Conservation (phyloP, 1,140 invertebrate species). For the Hyles euphorbiae region DNA sequence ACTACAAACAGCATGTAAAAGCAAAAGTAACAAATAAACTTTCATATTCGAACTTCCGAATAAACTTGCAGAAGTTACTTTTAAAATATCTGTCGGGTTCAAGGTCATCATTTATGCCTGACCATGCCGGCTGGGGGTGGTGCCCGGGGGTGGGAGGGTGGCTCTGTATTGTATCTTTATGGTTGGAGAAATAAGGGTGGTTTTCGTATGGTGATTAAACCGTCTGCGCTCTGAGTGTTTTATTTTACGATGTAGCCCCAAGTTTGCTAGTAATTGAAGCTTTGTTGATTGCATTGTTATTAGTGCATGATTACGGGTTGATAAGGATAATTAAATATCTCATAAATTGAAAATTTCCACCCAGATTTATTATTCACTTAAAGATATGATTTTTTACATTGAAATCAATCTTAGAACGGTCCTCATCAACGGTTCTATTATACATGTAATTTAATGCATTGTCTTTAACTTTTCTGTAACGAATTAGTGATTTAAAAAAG, state of each 20-base stretch:
- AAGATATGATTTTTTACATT: too few species aligned
- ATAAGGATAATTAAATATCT: too few species aligned
- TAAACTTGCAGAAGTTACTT: neutral
- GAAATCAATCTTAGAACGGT: too few species aligned
- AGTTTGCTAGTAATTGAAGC: too few species aligned
- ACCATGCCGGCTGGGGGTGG: conserved; percentile 8
- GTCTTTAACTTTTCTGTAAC: too few species aligned
- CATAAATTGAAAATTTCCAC: too few species aligned
- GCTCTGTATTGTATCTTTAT: neutral
- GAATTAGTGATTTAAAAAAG: too few species aligned
- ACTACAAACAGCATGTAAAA: neutral
- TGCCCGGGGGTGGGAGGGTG: neutral
- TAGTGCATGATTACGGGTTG: too few species aligned
- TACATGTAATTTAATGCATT: too few species aligned
- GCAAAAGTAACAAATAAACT: neutral
- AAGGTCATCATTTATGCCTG: conserved; percentile 12
- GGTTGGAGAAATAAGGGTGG: neutral
- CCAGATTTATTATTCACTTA: too few species aligned
- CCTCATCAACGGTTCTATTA: too few species aligned
- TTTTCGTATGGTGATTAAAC: neutral
- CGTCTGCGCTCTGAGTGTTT: neutral
- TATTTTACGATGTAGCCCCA: neutral
- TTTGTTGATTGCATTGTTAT: too few species aligned
- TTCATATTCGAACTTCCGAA: neutral
- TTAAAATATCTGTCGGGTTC: conserved; percentile 6